Evolutionary conservation across 1,140 invertebrate species (phyloP), one percentile per base, ranked within the genome.

Genomic region (Hestina assimilis): DNA sequence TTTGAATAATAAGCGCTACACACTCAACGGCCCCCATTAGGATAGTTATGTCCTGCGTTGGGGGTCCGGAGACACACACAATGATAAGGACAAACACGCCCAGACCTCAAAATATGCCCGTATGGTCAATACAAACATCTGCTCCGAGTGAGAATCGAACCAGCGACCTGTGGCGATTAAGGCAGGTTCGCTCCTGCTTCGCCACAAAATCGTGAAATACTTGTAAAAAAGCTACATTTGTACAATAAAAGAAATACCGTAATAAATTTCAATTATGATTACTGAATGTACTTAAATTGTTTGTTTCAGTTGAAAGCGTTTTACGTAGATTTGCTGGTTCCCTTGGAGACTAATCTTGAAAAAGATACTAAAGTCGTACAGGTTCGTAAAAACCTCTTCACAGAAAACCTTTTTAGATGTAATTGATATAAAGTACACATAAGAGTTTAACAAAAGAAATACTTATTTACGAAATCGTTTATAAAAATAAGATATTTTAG

Each of bases 361-460:
- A 97, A 97, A 83, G 96, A 97, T 83, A 96, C 95, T 19, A 97
- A 97, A 92, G 95, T 97, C 59, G 95, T 97, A 48, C 95, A 95
- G 92, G 95, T 96, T 89, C 90, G 90, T 74, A 48, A 5, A 26
- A 9, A 26, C 9, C 4, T 4, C 9, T 26, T 26, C 24, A 26
- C 24, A 26, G 9, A 5, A 26, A 26, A 26, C 24, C 24, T 26
- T 26, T 26, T 5, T 9, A 26, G 9, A 26, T 5, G 4, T 26
- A 5, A 26, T 9, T 26, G 9, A 26, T 26, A 26, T 26, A 26
- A n/a, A 26, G 24, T 26, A 26, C 24, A 26, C n/a, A n/a, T n/a
- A n/a, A n/a, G n/a, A n/a, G n/a, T n/a, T n/a, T n/a, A n/a, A n/a
- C n/a, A n/a, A n/a, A n/a, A n/a, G n/a, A n/a, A n/a, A n/a, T n/a